Base-by-base conservation (phyloP, 2,797 vertebrate species). In the Centroberyx gerrardi region DNA sequence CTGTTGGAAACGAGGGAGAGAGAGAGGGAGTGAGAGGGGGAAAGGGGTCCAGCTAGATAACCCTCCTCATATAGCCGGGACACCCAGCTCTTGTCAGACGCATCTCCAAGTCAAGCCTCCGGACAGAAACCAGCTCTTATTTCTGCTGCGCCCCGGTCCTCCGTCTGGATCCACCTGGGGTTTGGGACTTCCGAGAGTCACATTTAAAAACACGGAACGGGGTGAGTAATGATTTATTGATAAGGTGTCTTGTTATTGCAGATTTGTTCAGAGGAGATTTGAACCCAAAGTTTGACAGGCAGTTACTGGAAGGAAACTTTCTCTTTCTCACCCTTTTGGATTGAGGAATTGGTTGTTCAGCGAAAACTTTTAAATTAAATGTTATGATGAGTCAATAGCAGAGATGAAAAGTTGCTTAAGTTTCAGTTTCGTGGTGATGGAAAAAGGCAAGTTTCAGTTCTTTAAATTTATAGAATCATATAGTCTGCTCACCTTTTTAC, bases 181-280 rank as follows among this genome's bases (percentile, higher is more conserved):
- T 14, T 55, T 8, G 31, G n/a, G 61, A 72, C 62, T 48, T 71
- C 15, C 10, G 40, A 27, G 72, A 68, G 40, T 52, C 76, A 72
- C 44, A 1, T 36, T 69, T 6, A 3, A 13, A 76, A 12, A 55
- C 72, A 14, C 48, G 29, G 1, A 75, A 18, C 61, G 12, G 60
- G 84, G 90, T 92, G 79, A 90, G 90, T 46, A 33, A 2, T 1
- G 55, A 59, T 59, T 59, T 28, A 10, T 28, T n/a, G 22, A 28
- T 9, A 0, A 13, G 5, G 1, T 14, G 46, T 38, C 3, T 14
- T 17, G 7, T 64, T 0, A 0, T 15, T 49, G 52, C 28, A 10
- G 0, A 4, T 33, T 29, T 36, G 0, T 65, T 44, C 0, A 15
- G 31, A 5, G 49, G 2, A 36, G 33, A 36, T 36, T 36, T 3